These are phyloP conservation scores for Sylvia borin DNA, from an alignment of 2,797 vertebrate genomes.

Conservation along the genomic window DNA sequence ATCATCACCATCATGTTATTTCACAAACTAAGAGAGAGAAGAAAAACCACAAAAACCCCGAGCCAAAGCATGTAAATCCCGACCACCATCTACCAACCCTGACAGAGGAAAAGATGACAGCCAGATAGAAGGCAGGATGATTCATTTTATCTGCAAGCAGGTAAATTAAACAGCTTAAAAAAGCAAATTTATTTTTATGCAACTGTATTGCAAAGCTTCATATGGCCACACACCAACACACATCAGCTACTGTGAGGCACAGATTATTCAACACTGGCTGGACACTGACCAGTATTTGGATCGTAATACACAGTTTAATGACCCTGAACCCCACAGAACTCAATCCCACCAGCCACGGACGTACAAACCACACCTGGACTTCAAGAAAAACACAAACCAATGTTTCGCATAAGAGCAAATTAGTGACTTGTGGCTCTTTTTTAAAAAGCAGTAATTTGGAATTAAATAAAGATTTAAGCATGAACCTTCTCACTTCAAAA, in stretches of 20 bases:
- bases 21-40: background rate
- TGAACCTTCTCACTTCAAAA: background rate
- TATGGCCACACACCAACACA: background rate
- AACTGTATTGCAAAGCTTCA: background rate
- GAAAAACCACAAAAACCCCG: background rate
- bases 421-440: background rate
- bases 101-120: background rate
- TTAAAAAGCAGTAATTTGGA: background rate
- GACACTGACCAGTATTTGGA: background rate
- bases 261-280: background rate
- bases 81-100: background rate
- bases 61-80: background rate
- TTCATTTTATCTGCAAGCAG: background rate
- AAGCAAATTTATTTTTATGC: background rate
- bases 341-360: background rate
- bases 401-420: background rate
- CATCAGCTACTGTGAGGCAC: background rate
- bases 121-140: background rate
- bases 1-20: background rate
- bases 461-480: background rate
- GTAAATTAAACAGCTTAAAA: background rate
- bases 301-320: background rate
- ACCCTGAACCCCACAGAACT: fast-evolving
- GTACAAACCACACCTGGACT: background rate
- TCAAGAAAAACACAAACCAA: background rate